These are phyloP conservation scores for Lutraria rhynchaena DNA, from an alignment of 1,140 invertebrate genomes.

Conservation along the genomic window DNA sequence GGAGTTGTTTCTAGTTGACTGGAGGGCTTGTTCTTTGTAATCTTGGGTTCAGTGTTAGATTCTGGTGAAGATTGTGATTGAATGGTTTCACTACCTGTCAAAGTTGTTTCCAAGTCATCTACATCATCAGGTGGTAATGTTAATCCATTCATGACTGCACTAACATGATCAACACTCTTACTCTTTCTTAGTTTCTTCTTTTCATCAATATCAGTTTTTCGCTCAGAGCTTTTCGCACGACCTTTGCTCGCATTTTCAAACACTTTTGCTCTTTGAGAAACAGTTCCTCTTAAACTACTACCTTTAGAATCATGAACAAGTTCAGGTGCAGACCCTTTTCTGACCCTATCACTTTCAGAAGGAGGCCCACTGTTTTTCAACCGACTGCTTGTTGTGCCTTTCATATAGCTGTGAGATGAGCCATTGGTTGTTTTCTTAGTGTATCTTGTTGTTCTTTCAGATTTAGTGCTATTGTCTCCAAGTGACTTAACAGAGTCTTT, in stretches of 20 bases:
- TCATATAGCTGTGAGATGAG: constrained; percentile 46
- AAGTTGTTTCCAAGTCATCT: constrained; percentile 1
- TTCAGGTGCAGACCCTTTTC: constrained; percentile 31
- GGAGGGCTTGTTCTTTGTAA: neutral
- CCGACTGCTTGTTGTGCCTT: constrained; percentile 53
- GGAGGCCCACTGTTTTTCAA: constrained; percentile 17
- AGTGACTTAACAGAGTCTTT: constrained; percentile 45
- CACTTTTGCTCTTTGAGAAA: constrained; percentile 17
- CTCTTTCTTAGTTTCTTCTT: constrained; percentile 21
- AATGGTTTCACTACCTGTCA: neutral
- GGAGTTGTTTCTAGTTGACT: neutral
- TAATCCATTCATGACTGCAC: constrained; percentile 5
- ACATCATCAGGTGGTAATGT: neutral
- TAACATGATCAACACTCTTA: constrained; percentile 47
- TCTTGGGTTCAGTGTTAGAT: neutral
- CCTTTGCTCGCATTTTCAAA: constrained; percentile 37
- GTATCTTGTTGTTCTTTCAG: constrained; percentile 25
- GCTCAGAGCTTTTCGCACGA: neutral
- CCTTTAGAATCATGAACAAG: neutral
- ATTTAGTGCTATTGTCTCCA: constrained; percentile 43
- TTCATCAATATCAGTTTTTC: no score
- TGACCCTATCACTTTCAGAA: constrained; percentile 4
- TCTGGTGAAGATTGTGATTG: neutral
- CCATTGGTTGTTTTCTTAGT: constrained; percentile 1
- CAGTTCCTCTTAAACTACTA: constrained; percentile 2